phyloP scores from a whole-genome alignment of 2,888 invertebrate species.

The Hololepta plana region DNA sequence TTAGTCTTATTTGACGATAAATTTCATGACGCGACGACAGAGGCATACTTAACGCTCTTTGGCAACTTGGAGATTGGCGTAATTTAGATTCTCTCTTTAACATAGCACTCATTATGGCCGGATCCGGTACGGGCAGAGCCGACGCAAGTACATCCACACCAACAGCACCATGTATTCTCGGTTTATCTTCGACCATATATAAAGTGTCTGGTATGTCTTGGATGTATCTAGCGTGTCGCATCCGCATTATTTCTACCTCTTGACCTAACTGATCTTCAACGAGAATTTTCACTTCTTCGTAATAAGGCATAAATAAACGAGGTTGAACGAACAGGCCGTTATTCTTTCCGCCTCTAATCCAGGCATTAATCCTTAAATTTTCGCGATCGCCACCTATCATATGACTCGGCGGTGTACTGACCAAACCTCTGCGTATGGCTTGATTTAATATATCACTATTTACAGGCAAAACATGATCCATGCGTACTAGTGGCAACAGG shows the following conservation, averaged over 20 bases:
- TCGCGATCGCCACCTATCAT: slow-evolving; percentile 62
- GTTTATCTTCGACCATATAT: slow-evolving; percentile 65
- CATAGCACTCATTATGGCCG: slow-evolving; percentile 60
- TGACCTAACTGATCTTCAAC: slow-evolving; percentile 71
- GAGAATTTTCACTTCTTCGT: slow-evolving; percentile 82
- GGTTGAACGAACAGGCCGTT: slow-evolving; percentile 66
- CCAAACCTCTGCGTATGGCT: slow-evolving; percentile 50
- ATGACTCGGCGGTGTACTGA: slow-evolving; percentile 67
- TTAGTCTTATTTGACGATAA: slow-evolving; percentile 58
- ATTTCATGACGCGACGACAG: slow-evolving; percentile 62
- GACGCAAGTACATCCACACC: slow-evolving; percentile 46
- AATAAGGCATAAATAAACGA: slow-evolving; percentile 84
- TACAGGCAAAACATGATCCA: slow-evolving; percentile 78
- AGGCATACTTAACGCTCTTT: slow-evolving; percentile 56
- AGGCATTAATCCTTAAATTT: slow-evolving; percentile 52
- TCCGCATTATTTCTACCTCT: slow-evolving; percentile 52
- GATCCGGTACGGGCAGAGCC: slow-evolving; percentile 57
- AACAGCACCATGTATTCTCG: slow-evolving; percentile 27
- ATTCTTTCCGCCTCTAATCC: slow-evolving; percentile 59
- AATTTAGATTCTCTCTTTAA: slow-evolving; percentile 72
- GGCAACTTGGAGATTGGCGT: slow-evolving; percentile 59
- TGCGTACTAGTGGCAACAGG: slow-evolving; percentile 65
- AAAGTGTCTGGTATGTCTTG: slow-evolving; percentile 84
- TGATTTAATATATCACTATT: slow-evolving; percentile 62
- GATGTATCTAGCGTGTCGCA: slow-evolving; percentile 40